Base-by-base conservation (phyloP, 1,140 invertebrate genomes). In the Euura lappo region DNA sequence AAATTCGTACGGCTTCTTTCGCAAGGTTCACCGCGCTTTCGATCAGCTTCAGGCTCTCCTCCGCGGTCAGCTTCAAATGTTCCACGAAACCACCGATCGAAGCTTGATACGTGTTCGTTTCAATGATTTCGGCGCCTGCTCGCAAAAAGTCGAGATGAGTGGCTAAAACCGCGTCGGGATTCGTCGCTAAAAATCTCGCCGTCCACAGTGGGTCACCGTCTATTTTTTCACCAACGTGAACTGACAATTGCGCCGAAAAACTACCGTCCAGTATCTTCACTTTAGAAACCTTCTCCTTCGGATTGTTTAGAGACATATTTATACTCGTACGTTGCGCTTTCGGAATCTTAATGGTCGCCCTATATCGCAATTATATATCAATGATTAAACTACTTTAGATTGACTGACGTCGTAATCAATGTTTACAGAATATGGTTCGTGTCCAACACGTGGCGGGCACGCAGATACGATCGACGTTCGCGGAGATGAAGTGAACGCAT, bases 71-170 rank as follows among this genome's bases (percentile, higher is more conserved):
- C 0, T 89, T 88, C 45, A 97, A 83, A 83, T 95, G 90, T 79
- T 93, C 89, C 74, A 90, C 87, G 80, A 97, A 94, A 0, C 95
- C 94, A 42, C 91, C 90, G 65, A 97, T 87, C 8, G 93, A 95
- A 0, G 96, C 94, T 88, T 98, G 96, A 83, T 98, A 98, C 2
- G 95, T 97, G 73, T 94, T 94, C 4, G 95, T 97, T 75, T 94
- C 91, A 66, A 98, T 93, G 45, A 97, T 88, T 80, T 97, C 92
- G 11, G 95, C 92, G 2, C 96, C 96, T 79, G 93, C 94, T 83
- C 87, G 89, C 13, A 96, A 83, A 82, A 94, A 97, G 85, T 94
- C 93, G 73, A 94, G 85, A 86, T 97, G 95, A 0, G 93, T 92
- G 75, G 92, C 87, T 47, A 93, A 89, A 70, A 97, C 91, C 3